These are phyloP conservation scores for Clavelina lepadiformis DNA, from an alignment of 23 tunicate species.

Conservation along the genomic window DNA sequence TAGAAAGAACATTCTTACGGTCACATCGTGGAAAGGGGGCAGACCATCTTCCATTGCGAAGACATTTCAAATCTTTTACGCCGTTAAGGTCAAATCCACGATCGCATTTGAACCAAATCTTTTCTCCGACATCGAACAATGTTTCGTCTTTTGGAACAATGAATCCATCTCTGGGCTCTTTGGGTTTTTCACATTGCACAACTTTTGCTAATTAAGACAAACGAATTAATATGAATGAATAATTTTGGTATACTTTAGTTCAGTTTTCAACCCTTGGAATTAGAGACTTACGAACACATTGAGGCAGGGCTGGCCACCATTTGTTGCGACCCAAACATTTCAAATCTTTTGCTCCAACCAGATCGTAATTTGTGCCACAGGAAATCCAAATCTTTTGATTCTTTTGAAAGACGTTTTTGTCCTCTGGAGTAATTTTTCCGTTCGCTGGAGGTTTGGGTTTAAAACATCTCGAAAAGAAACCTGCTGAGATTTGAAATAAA, in stretches of 20 bases:
- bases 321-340: no score
- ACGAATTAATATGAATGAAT: neutral
- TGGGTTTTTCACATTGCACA: neutral
- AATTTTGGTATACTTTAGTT: neutral
- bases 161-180: neutral
- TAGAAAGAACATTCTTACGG: constrained; percentile 6
- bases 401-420: no score
- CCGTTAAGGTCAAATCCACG: constrained; percentile 26
- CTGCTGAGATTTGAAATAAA: neutral
- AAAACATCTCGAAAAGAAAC: constrained; percentile 1
- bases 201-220: neutral
- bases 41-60: constrained; percentile 28
- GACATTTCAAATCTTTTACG: constrained; percentile 18
- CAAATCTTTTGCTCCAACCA: no score
- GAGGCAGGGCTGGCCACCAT: no score
- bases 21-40: constrained; percentile 31
- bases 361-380: no score
- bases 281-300: no score
- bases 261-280: neutral
- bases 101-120: constrained; percentile 31
- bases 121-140: constrained; percentile 11
- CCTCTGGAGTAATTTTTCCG: constrained; percentile 4
- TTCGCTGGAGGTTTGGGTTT: neutral
- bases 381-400: no score
- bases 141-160: neutral